Evolutionary conservation across 35 echinoderm and acorn worm species (phyloP).

Genomic region (Chiridota heheva): DNA sequence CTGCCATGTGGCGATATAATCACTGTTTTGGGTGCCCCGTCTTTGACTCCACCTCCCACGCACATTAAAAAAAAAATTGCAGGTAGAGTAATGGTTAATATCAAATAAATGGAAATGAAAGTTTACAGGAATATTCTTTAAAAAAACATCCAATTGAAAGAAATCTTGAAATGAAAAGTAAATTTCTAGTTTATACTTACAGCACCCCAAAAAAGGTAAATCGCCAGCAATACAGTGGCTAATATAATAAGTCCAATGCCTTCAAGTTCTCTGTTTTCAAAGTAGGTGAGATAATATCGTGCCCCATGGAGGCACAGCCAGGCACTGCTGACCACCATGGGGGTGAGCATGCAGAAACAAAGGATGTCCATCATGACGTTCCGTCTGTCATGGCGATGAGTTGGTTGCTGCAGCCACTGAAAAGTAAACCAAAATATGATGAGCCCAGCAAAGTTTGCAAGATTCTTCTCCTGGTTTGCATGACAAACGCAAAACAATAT

Average conservation of each 20-base stretch:
- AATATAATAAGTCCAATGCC: constrained; percentile 60
- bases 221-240: constrained; percentile 54
- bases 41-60: too few relatives aligned
- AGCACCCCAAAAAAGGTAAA: constrained; percentile 63
- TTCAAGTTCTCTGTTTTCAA: constrained; percentile 40
- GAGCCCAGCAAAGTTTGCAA: too few relatives aligned
- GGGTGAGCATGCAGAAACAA: constrained; percentile 60
- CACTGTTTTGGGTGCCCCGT: too few relatives aligned
- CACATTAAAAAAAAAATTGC: background rate
- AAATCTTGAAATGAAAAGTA: background rate
- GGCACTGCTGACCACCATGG: constrained; percentile 57
- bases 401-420: constrained; percentile 60
- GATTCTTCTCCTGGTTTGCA: too few relatives aligned
- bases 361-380: constrained; percentile 61
- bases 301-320: constrained; percentile 85
- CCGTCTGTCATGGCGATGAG: constrained; percentile 40
- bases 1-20: too few relatives aligned
- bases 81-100: background rate
- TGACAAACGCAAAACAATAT: too few relatives aligned
- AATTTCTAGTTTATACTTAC: constrained; percentile 67
- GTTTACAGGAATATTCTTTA: too few relatives aligned
- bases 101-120: too few relatives aligned
- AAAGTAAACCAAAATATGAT: background rate
- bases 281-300: constrained; percentile 58
- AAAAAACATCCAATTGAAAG: too few relatives aligned